Base-by-base conservation (phyloP, 1,140 invertebrate genomes). In the Chrysomallon squamiferum region DNA sequence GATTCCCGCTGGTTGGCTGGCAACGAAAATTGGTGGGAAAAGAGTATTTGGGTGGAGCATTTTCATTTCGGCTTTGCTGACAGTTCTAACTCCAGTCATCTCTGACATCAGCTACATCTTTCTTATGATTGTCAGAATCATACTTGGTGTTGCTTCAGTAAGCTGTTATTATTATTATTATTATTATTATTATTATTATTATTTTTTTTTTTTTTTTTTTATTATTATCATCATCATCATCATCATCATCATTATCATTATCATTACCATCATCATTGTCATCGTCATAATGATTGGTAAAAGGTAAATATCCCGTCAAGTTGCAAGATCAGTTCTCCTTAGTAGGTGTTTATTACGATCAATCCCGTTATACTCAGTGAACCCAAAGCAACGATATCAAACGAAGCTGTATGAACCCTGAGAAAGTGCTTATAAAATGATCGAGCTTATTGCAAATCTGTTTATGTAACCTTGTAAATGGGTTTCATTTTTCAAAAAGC, bases 1-100 rank as follows among this genome's bases (percentile, higher is more conserved):
- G 66, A 76, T 87, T 15, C 81, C 83, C 6, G 85, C 82, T 7
- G 86, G 85, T n/a, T 79, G 79, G 78, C 59, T 86, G 15, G 81
- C 85, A 9, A 78, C 79, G 1, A 72, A 73, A 54, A 78, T 82
- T 68, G 86, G 86, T 13, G 84, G 81, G 11, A 86, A 85, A 65
- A 72, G 78, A 62, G 76, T 84, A 0, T 79, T 78, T 52, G 79
- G 77, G 1, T 69, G 66, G 18, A 75, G 72, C 58, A 79, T 83
- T 75, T 38, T 79, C 15, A 49, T 72, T 20, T 67, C 78, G 4
- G 67, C 77, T 5, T 18, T 83, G 20, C 69, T 72, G 1, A 84
- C 82, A 9, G 64, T 85, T 5, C 59, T 84, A 3, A 82, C 79
- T 9, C 84, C 84, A 22, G 45, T 84, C 25, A 78, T 79, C 22